Conservation (phyloP, 2,797 vertebrate genomes). For the Erpetoichthys calabaricus region DNA sequence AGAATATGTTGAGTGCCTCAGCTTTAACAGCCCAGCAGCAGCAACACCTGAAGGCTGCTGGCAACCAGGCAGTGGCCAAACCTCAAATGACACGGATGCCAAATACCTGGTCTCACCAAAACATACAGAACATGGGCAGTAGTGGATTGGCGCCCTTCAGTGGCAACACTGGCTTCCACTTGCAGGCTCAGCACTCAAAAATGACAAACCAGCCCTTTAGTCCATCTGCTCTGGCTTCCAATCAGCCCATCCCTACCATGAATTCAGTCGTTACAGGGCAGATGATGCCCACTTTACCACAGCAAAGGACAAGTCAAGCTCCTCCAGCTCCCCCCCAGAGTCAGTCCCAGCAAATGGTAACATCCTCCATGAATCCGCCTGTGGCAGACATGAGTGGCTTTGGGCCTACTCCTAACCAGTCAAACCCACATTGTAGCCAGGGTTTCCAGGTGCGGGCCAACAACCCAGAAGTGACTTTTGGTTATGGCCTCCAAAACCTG, state of each 20-base stretch:
- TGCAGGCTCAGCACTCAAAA: slow-evolving; percentile 75
- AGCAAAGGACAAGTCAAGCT: slow-evolving; percentile 61
- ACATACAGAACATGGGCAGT: slow-evolving; percentile 50
- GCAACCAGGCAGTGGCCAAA: slow-evolving; percentile 65
- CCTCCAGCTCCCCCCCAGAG: slow-evolving; percentile 45
- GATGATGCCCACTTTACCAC: slow-evolving; percentile 61
- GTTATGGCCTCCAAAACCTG: slow-evolving; percentile 63
- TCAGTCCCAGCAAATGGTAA: slow-evolving; percentile 40
- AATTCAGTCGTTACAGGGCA: slow-evolving; percentile 50
- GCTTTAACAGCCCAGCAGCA: slow-evolving; percentile 57
- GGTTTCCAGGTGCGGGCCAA: slow-evolving; percentile 74
- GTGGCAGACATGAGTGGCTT: slow-evolving; percentile 70
- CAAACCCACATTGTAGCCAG: slow-evolving; percentile 73
- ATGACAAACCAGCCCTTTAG: slow-evolving; percentile 55
- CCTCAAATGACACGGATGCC: slow-evolving; percentile 65
- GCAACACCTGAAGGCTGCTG: slow-evolving; percentile 46
- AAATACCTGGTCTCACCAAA: slow-evolving; percentile 68
- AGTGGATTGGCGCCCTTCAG: slow-evolving; percentile 53
- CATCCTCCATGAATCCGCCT: slow-evolving; percentile 49
- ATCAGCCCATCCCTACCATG: slow-evolving; percentile 60
- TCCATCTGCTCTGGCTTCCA: slow-evolving; percentile 49
- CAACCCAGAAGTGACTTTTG: slow-evolving; percentile 73
- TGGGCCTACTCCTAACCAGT: slow-evolving; percentile 51
- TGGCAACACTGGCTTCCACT: slow-evolving; percentile 61
- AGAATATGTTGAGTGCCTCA: slow-evolving; percentile 57